A percentile compares a stretch with the other conserved stretches of the same genome.
These are phyloP conservation scores for Parazoanthus atlanticus DNA, from an alignment of 92 coral and sea anemone genomes.

Conservation along the genomic window DNA sequence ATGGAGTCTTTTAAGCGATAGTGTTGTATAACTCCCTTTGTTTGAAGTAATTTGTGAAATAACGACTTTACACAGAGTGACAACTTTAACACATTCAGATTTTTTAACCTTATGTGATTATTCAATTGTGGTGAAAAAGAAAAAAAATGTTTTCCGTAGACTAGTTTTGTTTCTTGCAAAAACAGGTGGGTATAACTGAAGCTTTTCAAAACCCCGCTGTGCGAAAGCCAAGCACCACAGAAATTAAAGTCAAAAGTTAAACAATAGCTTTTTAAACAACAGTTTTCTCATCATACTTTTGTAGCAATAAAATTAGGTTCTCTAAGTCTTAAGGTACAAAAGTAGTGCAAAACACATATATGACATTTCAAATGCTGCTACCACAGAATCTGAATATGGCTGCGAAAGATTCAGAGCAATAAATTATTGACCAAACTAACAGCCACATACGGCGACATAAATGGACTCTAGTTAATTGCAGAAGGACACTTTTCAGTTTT, in stretches of 20 bases:
- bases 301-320: neutral
- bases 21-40: neutral
- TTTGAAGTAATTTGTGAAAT: neutral
- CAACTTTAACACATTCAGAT: neutral
- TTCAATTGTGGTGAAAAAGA: neutral
- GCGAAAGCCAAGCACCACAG: neutral
- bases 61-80: neutral
- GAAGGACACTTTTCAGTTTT: constrained; percentile 25
- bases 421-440: constrained; percentile 24
- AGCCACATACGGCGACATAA: constrained; percentile 21
- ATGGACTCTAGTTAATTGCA: neutral
- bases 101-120: neutral
- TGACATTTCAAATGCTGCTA: neutral
- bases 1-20: neutral
- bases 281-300: neutral
- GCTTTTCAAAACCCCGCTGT: neutral
- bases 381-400: neutral
- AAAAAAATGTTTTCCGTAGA: neutral
- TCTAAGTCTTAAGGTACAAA: neutral
- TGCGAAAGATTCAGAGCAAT: constrained; percentile 1
- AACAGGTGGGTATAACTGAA: neutral
- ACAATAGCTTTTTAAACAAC: neutral
- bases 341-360: neutral
- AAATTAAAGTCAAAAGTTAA: neutral
- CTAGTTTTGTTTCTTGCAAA: neutral